These are phyloP conservation scores for Pipistrellus kuhlii DNA, from an alignment of 2,797 vertebrate genomes.

Conservation along the genomic window DNA sequence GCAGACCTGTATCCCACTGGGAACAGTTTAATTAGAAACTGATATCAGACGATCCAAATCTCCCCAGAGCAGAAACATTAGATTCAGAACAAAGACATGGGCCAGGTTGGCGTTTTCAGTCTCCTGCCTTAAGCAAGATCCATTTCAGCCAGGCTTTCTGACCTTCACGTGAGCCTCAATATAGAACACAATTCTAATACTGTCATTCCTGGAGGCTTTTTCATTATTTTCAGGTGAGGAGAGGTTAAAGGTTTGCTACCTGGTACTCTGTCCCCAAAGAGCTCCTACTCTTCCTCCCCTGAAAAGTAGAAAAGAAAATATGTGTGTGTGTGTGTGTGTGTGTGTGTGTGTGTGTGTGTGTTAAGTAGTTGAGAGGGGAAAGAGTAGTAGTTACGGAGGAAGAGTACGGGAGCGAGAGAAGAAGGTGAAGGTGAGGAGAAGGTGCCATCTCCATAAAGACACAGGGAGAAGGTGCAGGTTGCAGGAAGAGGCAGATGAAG, in stretches of 20 bases:
- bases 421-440: not conserved
- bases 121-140: slow-evolving; percentile 70
- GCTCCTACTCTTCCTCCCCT: slow-evolving; percentile 51
- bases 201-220: slow-evolving; percentile 82
- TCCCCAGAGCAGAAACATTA: not conserved
- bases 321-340: not conserved
- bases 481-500: not conserved
- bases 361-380: not conserved
- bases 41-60: not conserved
- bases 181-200: slow-evolving; percentile 83
- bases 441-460: not conserved
- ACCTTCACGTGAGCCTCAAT: slow-evolving; percentile 82
- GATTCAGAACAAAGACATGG: not conserved
- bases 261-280: slow-evolving; percentile 59
- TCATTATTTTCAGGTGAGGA: slow-evolving; percentile 78
- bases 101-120: slow-evolving; percentile 70
- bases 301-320: slow-evolving; percentile 40
- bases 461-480: not conserved
- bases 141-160: slow-evolving; percentile 73
- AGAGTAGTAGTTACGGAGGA: not conserved
- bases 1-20: not conserved
- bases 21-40: slow-evolving; percentile 57
- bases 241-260: slow-evolving; percentile 74
- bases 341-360: no score
- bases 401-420: not conserved